phyloP scores from a whole-genome alignment of 2,888 invertebrate species.

The Hololepta plana region DNA sequence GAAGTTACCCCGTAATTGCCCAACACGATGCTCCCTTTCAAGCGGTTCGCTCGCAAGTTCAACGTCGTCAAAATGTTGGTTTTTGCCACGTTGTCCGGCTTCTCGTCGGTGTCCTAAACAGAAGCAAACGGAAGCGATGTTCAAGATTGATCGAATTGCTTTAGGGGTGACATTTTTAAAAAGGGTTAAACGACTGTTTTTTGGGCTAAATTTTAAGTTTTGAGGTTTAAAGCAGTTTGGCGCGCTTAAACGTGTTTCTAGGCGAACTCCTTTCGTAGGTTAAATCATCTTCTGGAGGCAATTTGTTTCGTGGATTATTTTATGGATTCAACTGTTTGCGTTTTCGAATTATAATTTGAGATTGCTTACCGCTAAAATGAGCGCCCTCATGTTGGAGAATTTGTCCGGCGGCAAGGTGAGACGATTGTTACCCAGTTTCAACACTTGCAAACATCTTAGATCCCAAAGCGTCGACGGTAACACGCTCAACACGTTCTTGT shows the following conservation, averaged over 20 bases:
- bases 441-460: conserved; percentile 37
- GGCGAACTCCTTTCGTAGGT: too few species aligned
- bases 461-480: conserved; percentile 39
- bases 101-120: conserved; percentile 22
- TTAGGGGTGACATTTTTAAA: background rate
- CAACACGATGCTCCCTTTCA: conserved; percentile 69
- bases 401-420: conserved; percentile 30
- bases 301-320: too few species aligned
- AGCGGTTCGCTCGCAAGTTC: conserved; percentile 57
- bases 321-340: too few species aligned
- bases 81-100: conserved; percentile 18
- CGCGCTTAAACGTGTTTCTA: too few species aligned
- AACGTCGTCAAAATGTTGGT: conserved; percentile 44
- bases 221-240: background rate
- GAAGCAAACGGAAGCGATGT: too few species aligned
- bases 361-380: conserved; percentile 31
- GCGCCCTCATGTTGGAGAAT: conserved; percentile 36
- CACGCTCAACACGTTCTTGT: conserved; percentile 51
- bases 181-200: background rate
- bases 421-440: conserved; percentile 39
- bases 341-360: background rate
- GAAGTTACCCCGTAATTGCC: conserved; percentile 75
- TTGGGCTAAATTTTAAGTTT: background rate
- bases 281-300: too few species aligned
- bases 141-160: too few species aligned